phyloP scores from a whole-genome alignment of 2,888 invertebrate species.

The Allacma fusca region DNA sequence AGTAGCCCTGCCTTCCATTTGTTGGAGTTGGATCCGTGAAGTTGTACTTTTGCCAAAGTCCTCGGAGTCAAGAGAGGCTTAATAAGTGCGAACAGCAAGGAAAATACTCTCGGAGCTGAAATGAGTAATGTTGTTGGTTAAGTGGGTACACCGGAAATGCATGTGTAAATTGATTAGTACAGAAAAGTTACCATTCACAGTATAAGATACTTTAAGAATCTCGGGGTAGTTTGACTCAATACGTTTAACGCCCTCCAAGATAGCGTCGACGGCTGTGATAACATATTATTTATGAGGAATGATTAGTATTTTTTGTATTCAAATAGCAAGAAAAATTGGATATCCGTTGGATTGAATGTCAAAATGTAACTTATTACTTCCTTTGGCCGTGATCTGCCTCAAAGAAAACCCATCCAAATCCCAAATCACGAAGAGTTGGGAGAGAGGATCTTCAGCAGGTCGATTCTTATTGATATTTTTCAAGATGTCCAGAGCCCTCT shows the following conservation, averaged over 20 bases:
- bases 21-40: conserved; percentile 41
- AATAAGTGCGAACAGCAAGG: conserved; percentile 47
- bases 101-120: conserved; percentile 47
- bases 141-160: no score
- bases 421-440: conserved; percentile 40
- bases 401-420: conserved; percentile 46
- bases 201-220: conserved; percentile 35
- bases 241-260: conserved; percentile 38
- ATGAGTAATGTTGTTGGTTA: not conserved
- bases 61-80: conserved; percentile 50
- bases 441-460: conserved; percentile 34
- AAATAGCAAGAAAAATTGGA: no score
- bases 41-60: conserved; percentile 48
- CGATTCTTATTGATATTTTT: conserved; percentile 28
- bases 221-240: conserved; percentile 48
- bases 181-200: conserved; percentile 39
- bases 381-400: conserved; percentile 41
- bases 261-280: conserved; percentile 44
- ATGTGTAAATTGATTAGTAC: not conserved
- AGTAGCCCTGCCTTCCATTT: conserved; percentile 49
- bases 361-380: no score
- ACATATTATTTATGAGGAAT: no score
- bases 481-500: conserved; percentile 28
- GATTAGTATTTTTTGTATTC: no score
- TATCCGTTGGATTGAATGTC: no score